Evolutionary conservation across 2,888 invertebrate species (phyloP).

Genomic region (Caenorhabditis imperialis): DNA sequence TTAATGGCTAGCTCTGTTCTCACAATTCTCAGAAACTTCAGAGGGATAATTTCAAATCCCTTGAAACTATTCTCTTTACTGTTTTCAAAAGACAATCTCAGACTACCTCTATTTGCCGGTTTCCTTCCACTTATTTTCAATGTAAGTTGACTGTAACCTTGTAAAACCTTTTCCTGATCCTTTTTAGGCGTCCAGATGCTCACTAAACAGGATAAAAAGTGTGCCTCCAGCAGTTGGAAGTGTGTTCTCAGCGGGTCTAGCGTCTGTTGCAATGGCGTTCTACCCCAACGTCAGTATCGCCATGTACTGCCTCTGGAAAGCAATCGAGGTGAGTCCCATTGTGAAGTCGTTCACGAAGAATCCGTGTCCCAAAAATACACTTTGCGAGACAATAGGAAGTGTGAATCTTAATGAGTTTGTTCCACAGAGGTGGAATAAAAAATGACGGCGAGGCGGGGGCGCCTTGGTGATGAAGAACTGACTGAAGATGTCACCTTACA

Average conservation of each 20-base stretch:
- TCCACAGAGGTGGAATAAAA: constrained; percentile 34
- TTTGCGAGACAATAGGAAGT: constrained; percentile 14
- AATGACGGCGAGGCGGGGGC: constrained; percentile 33
- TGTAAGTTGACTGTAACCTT: constrained; percentile 50
- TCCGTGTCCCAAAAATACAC: not conserved
- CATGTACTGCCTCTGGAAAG: constrained; percentile 89
- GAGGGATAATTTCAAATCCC: constrained; percentile 51
- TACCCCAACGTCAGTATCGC: constrained; percentile 87
- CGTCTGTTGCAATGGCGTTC: constrained; percentile 81
- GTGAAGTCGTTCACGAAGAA: constrained; percentile 5
- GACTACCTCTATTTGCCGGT: constrained; percentile 71
- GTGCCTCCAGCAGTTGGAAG: constrained; percentile 80
- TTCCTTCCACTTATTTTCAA: constrained; percentile 72
- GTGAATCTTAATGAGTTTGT: constrained; percentile 40
- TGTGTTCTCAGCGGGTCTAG: constrained; percentile 53
- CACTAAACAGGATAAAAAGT: constrained; percentile 80
- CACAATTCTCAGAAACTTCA: constrained; percentile 43
- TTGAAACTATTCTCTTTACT: constrained; percentile 33
- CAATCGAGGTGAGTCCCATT: constrained; percentile 84
- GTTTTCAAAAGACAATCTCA: constrained; percentile 50
- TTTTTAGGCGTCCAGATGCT: constrained; percentile 83
- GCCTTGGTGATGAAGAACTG: constrained; percentile 15
- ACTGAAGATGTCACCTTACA: constrained; percentile 79
- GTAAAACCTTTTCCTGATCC: not conserved
- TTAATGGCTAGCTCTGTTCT: constrained; percentile 67